Conservation (phyloP, 2,888 invertebrate genomes). For the Octodonta nipae region DNA sequence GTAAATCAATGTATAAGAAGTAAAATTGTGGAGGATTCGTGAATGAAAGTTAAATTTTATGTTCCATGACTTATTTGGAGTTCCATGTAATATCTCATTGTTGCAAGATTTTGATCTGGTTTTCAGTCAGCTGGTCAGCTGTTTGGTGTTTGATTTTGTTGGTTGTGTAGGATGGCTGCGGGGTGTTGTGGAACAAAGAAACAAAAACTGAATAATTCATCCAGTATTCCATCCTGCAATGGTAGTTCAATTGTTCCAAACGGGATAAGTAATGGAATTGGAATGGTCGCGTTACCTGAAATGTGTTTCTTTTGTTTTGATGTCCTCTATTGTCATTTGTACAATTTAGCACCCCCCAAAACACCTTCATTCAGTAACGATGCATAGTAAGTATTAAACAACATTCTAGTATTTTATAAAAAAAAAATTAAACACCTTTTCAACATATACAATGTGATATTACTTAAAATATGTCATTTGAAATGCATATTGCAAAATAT, state of each 20-base stretch:
- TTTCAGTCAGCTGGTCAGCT: no score
- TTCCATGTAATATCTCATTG: no score
- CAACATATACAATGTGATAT: no score
- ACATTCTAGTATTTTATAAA: no score
- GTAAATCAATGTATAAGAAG: no score
- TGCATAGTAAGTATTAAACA: slow-evolving; percentile 75
- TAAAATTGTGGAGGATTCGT: no score
- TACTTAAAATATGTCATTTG: no score
- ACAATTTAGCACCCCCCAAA: slow-evolving; percentile 83
- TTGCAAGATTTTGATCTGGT: no score
- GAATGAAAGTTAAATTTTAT: no score
- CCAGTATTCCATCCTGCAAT: slow-evolving; percentile 31
- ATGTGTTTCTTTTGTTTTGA: slow-evolving; percentile 99
- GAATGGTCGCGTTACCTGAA: slow-evolving; percentile 69
- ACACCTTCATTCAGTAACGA: slow-evolving; percentile 88
- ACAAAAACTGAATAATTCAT: slow-evolving; percentile 67
- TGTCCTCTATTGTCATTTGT: slow-evolving; percentile 86
- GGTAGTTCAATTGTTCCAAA: slow-evolving; percentile 31
- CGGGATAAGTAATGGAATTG: slow-evolving; percentile 33
- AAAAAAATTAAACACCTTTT: no score
- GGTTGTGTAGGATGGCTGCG: slow-evolving; percentile 54
- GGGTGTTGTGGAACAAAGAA: slow-evolving; percentile 87
- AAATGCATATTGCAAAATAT: slow-evolving; percentile 9
- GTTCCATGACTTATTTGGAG: no score
- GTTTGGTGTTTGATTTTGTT: background rate